phyloP scores from a whole-genome alignment of 2,888 invertebrate species.

The Epistrophella euchroma region DNA sequence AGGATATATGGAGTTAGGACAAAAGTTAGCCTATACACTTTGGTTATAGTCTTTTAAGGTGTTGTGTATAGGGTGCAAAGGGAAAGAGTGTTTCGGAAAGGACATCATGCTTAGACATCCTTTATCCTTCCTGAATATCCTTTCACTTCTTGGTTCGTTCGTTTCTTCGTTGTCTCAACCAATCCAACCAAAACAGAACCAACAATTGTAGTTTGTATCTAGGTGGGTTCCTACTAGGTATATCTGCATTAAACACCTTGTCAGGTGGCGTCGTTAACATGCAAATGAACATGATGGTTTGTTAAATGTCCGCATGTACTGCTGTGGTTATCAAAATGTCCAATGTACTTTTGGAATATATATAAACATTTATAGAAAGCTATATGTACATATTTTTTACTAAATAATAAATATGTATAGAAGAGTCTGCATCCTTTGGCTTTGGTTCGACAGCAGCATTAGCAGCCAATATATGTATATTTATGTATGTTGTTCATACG shows the following conservation, averaged over 20 bases:
- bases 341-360: constrained; percentile 52
- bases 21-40: constrained; percentile 51
- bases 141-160: constrained; percentile 46
- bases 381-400: too few species aligned
- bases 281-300: constrained; percentile 77
- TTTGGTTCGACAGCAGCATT: neutral
- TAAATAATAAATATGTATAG: too few species aligned
- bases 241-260: constrained; percentile 76
- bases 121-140: constrained; percentile 31
- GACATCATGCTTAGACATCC: constrained; percentile 12
- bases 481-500: too few species aligned
- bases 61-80: neutral
- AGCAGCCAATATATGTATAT: neutral
- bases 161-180: constrained; percentile 12
- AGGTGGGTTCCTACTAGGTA: neutral
- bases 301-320: constrained; percentile 71
- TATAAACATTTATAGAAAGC: constrained; percentile 28
- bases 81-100: neutral
- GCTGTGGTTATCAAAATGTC: constrained; percentile 70
- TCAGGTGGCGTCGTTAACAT: constrained; percentile 77
- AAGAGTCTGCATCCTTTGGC: neutral
- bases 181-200: constrained; percentile 10
- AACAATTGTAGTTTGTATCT: constrained; percentile 70
- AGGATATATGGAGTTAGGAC: constrained; percentile 38
- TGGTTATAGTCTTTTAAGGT: constrained; percentile 26